Base-by-base conservation (phyloP, 2,888 invertebrate genomes). In the Charanyca ferruginea region DNA sequence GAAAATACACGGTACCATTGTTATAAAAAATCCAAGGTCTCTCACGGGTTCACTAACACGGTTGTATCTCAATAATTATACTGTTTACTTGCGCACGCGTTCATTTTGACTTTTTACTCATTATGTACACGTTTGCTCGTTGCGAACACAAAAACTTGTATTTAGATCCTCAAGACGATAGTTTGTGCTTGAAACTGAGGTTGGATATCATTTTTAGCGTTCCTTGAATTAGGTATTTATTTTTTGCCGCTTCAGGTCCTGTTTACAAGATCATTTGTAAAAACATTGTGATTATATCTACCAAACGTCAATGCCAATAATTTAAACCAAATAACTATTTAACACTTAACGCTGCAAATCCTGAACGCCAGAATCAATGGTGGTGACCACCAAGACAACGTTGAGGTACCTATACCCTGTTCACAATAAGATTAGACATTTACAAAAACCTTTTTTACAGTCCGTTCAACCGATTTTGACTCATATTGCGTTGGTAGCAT, bases 51-150 rank as follows among this genome's bases (percentile, higher is more conserved):
- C 82, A 77, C 59, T 80, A 66, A 64, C 82, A 74, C 72, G 32
- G 52, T 69, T 77, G 68, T 69, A 77, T 77, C 77, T 64, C 62
- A 72, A 74, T 77, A 64, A 81, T 77, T 79, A 77, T 38, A 53
- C 48, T 65, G 77, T 81, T 80, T 82, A 82, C 72, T 63, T 67
- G 82, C 55, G 58, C 66, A 61, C 62, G 73, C 61, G 57, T 71
- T 61, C 71, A 72, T 75, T 77, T 75, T 55, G 67, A 72, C 66
- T 77, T 80, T 81, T 82, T 82, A 77, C 68, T 79, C 77, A 79
- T 81, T 80, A 80, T 63, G 48, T 66, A 66, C 66, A 68, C 61
- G 73, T 66, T 70, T 44, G 60, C 63, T 47, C 55, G 80, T 62
- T 61, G 71, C 45, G 42, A 71, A 62, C 62, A 66, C 32, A 77